Percentiles rank a stretch among this genome's conserved stretches.
phyloP scores from a whole-genome alignment of 2,113 vertebrate species.

The Oncorhynchus mykiss region DNA sequence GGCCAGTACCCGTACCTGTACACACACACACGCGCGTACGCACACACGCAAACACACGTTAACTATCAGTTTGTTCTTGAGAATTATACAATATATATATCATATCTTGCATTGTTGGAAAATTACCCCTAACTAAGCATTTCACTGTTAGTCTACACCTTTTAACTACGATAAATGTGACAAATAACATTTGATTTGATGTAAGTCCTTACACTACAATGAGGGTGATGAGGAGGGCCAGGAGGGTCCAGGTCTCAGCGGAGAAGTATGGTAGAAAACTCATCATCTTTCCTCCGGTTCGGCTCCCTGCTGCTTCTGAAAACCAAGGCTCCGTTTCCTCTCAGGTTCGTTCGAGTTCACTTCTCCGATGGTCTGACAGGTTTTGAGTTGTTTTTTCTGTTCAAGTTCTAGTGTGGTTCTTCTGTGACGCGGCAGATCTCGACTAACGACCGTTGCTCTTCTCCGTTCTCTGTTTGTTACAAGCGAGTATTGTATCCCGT shows the following conservation, averaged over 20 bases:
- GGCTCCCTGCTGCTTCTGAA: neutral
- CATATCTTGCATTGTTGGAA: neutral
- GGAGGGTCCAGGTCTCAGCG: constrained; percentile 43
- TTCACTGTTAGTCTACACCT: too few species aligned
- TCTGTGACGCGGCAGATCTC: too few species aligned
- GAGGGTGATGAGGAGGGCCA: neutral
- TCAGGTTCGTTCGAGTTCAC: too few species aligned
- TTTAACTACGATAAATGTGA: too few species aligned
- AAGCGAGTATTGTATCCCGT: too few species aligned
- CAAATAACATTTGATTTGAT: neutral
- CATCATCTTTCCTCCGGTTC: constrained; percentile 5
- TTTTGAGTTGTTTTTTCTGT: too few species aligned
- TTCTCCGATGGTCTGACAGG: too few species aligned
- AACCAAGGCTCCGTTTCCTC: neutral
- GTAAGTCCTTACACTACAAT: neutral
- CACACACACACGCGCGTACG: neutral
- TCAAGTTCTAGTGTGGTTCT: too few species aligned
- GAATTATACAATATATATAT: neutral
- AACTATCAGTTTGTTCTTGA: neutral
- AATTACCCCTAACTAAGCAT: neutral
- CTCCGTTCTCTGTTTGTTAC: too few species aligned
- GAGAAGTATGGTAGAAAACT: constrained; percentile 35
- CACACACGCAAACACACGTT: neutral
- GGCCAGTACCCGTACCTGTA: constrained; percentile 71
- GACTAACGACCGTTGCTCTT: too few species aligned